Percentiles rank a stretch among this genome's conserved stretches.
These are phyloP conservation scores for Riptortus pedestris DNA, from an alignment of 1,140 invertebrate genomes.

Conservation along the genomic window DNA sequence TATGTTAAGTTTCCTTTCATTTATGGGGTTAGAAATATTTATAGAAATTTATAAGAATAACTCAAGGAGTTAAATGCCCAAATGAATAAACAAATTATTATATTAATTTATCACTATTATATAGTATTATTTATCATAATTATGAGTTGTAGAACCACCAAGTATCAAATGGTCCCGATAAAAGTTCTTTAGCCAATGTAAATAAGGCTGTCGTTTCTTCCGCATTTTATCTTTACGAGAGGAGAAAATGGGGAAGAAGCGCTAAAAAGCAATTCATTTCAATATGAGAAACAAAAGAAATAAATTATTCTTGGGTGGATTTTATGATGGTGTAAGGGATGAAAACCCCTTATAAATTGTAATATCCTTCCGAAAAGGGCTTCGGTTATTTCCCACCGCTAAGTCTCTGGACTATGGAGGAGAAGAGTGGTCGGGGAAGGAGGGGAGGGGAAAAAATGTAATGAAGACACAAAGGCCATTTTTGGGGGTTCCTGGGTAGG, in stretches of 20 bases:
- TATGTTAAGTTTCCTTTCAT: too few species aligned
- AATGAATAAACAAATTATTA: too few species aligned
- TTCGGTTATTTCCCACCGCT: slow-evolving; percentile 13
- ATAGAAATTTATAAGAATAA: too few species aligned
- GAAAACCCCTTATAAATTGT: slow-evolving; percentile 14
- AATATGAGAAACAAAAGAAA: slow-evolving; percentile 19
- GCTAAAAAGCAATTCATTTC: slow-evolving; percentile 12
- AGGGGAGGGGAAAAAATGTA: slow-evolving; percentile 10
- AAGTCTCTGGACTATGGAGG: background rate
- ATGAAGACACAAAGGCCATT: slow-evolving; percentile 17
- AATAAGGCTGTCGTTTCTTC: too few species aligned
- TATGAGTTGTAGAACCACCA: too few species aligned
- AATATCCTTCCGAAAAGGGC: slow-evolving; percentile 13
- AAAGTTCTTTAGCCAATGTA: too few species aligned
- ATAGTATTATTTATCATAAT: too few species aligned
- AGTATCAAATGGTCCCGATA: too few species aligned
- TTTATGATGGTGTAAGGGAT: background rate
- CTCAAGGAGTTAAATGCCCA: too few species aligned
- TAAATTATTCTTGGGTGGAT: slow-evolving; percentile 5
- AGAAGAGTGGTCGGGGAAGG: background rate
- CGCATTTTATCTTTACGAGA: background rate
- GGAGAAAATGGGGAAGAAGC: background rate
- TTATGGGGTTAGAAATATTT: too few species aligned
- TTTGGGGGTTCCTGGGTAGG: background rate
- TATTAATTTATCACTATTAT: too few species aligned